Evolutionary conservation across 2,797 vertebrate genomes (phyloP).

Genomic region (Mormyrus hasselquistii): DNA sequence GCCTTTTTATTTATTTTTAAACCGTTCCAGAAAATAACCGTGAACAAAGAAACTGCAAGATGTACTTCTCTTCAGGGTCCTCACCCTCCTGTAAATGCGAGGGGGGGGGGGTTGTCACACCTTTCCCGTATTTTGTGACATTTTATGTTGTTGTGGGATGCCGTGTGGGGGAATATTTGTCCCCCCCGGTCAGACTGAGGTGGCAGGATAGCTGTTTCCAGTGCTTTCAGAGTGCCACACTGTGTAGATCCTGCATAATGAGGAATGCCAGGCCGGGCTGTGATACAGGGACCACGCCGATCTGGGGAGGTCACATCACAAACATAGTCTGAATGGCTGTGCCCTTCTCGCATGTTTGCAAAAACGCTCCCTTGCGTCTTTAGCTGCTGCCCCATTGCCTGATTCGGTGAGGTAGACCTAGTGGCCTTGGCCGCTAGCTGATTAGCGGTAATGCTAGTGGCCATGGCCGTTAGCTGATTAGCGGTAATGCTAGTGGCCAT

Average conservation of each 20-base stretch:
- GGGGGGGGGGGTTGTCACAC: background rate
- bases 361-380: background rate
- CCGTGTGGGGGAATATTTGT: background rate
- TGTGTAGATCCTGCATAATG: background rate
- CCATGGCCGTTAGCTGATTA: background rate
- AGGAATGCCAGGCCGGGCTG: background rate
- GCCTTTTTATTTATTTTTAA: conserved; percentile 22
- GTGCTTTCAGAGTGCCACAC: background rate
- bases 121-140: background rate
- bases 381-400: background rate
- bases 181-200: background rate
- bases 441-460: too few relatives aligned
- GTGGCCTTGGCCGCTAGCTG: background rate
- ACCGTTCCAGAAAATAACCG: background rate
- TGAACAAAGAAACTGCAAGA: background rate
- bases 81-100: background rate
- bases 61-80: background rate
- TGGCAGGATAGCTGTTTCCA: background rate
- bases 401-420: background rate
- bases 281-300: background rate
- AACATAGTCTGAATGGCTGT: background rate
- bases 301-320: background rate
- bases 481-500: background rate
- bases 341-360: background rate
- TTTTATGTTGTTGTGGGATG: background rate